Percentiles rank a stretch among this genome's conserved stretches.
phyloP scores from a whole-genome alignment of 2,113 vertebrate species.

The Dipodomys ordii region DNA sequence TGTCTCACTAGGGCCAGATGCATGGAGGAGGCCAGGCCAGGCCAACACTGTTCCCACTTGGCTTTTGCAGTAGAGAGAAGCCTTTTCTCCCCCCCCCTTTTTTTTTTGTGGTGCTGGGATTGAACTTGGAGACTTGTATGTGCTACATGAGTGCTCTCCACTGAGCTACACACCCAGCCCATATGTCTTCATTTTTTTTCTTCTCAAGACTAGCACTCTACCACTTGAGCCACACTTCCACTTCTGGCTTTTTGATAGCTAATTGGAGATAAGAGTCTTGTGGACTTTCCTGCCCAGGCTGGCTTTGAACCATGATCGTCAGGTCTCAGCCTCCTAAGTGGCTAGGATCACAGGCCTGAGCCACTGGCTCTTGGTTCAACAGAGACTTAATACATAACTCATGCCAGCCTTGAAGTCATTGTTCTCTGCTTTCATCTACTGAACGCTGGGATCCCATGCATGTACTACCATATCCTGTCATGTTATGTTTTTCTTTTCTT shows the following conservation, averaged over 20 bases:
- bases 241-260: too few relatives aligned
- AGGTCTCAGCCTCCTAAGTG: too few relatives aligned
- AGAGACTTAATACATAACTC: not conserved
- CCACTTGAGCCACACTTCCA: too few relatives aligned
- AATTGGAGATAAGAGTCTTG: too few relatives aligned
- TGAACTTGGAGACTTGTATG: not conserved
- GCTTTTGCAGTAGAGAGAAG: not conserved
- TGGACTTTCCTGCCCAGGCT: too few relatives aligned
- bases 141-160: not conserved
- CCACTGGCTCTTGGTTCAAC: not conserved
- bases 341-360: too few relatives aligned
- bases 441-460: not conserved
- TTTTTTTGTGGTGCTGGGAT: not conserved
- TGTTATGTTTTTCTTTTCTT: not conserved
- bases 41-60: not conserved
- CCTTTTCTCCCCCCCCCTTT: not conserved
- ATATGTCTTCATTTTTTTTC: not conserved
- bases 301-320: too few relatives aligned
- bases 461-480: not conserved
- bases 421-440: not conserved
- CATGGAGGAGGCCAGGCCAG: not conserved
- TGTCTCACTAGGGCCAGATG: not conserved
- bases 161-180: not conserved
- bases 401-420: not conserved
- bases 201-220: too few relatives aligned